Base-by-base conservation (phyloP, 2,113 vertebrate species). In the Pseudorasbora parva region DNA sequence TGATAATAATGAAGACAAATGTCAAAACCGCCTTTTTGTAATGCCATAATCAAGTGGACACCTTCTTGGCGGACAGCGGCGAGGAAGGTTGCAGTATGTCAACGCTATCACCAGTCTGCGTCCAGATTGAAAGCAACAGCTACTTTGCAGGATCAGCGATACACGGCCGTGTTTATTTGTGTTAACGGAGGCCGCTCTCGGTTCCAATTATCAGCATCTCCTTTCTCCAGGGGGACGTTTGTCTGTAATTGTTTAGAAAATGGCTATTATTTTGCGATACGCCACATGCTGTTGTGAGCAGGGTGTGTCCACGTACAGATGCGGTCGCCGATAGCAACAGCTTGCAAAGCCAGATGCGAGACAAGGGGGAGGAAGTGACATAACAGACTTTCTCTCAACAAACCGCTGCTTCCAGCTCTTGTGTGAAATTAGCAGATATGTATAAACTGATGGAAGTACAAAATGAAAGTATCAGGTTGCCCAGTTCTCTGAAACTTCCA, bases 1-100 rank as follows among this genome's bases (percentile, higher is more conserved):
- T 93, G 93, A 92, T 94, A 93, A 93, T 95, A 94, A 94, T 95
- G 94, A 94, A 95, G 94, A 94, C 94, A 94, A 93, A 95, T 94
- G 93, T 95, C 93, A 94, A 94, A 94, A 93, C 89, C 91, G 92
- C 93, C 72, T 90, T 92, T 90, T 92, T 92, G 92, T 93, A 94
- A 94, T 93, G 92, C 92, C 87, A 86, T 92, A 93, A 94, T 91
- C 89, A 91, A 92, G 91, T 91, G 92, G 93, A 91, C 93, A 91
- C 91, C 66, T 80, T 91, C 88, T 83, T 86, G 85, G 88, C 89
- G 87, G 85, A 64, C 76, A 66, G 88, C 85, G 82, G 92, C 15
- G 68, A n/a, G 73, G 64, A 62, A 41, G 82, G 57, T 75, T 54
- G 54, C 80, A 33, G 43, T 56, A 64, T 68, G 59, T 88, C 69